phyloP scores from a whole-genome alignment of 2,888 invertebrate genomes.

The Hypena proboscidalis region DNA sequence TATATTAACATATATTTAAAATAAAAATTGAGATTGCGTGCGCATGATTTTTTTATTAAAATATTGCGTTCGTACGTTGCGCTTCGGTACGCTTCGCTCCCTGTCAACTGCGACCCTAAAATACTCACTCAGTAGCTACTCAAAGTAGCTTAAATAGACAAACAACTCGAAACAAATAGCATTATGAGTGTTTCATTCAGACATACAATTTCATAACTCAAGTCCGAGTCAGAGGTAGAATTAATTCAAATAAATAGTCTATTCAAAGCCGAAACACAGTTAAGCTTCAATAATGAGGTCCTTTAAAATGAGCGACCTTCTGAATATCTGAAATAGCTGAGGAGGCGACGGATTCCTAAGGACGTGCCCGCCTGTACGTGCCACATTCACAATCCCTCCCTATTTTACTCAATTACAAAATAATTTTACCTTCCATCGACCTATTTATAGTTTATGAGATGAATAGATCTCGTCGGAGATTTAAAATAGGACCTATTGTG shows the following conservation, averaged over 20 bases:
- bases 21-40: no score
- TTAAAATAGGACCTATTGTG: no score
- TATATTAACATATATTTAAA: no score
- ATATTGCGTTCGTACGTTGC: no score
- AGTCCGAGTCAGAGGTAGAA: constrained; percentile 17
- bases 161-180: not conserved
- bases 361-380: constrained; percentile 51
- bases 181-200: not conserved
- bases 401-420: constrained; percentile 54
- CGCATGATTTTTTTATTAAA: no score
- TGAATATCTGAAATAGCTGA: constrained; percentile 67
- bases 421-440: constrained; percentile 48
- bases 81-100: no score
- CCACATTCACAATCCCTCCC: constrained; percentile 51
- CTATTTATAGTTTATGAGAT: constrained; percentile 42
- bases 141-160: no score
- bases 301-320: constrained; percentile 62
- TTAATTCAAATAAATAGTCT: constrained; percentile 41
- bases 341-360: constrained; percentile 46
- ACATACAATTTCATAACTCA: constrained; percentile 6
- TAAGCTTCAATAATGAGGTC: constrained; percentile 48
- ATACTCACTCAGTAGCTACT: no score
- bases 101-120: no score
- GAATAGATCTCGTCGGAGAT: constrained; percentile 27
- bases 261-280: constrained; percentile 49